Evolutionary conservation across 2,113 vertebrate genomes (phyloP).

Genomic region (Eretmodus cyanostictus): DNA sequence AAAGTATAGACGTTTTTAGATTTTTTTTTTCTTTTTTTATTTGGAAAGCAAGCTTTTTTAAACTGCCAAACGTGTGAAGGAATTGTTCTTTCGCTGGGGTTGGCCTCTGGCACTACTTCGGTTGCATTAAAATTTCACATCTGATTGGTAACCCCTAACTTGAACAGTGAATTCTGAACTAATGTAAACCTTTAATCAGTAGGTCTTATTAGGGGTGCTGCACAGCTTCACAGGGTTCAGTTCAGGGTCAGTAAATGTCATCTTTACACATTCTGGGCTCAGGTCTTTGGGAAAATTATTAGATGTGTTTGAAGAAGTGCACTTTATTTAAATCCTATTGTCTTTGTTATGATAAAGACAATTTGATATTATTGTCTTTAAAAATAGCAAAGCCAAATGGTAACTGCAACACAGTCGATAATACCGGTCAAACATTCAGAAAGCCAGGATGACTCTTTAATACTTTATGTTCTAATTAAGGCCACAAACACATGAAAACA

Average conservation of each 20-base stretch:
- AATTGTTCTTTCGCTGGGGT: conserved; percentile 1
- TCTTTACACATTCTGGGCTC: background rate
- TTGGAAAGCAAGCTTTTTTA: background rate
- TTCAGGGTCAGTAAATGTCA: background rate
- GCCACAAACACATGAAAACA: background rate
- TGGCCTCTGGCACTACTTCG: background rate
- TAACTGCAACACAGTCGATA: background rate
- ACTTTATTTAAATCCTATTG: background rate
- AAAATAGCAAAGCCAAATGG: background rate
- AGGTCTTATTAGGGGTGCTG: background rate
- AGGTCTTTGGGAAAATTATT: background rate
- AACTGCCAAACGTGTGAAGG: background rate
- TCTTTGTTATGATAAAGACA: background rate
- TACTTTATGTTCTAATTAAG: background rate
- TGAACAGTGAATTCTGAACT: conserved; percentile 13
- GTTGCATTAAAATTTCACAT: background rate
- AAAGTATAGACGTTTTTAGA: background rate
- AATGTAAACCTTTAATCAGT: conserved; percentile 1
- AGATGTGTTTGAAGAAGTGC: background rate
- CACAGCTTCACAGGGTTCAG: background rate
- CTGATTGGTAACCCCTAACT: background rate
- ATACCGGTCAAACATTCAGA: background rate
- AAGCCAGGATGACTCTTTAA: background rate
- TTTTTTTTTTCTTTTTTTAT: background rate
- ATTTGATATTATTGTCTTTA: background rate